phyloP scores from a whole-genome alignment of 2,888 invertebrate genomes.

The Ptycholaimellus sp. region DNA sequence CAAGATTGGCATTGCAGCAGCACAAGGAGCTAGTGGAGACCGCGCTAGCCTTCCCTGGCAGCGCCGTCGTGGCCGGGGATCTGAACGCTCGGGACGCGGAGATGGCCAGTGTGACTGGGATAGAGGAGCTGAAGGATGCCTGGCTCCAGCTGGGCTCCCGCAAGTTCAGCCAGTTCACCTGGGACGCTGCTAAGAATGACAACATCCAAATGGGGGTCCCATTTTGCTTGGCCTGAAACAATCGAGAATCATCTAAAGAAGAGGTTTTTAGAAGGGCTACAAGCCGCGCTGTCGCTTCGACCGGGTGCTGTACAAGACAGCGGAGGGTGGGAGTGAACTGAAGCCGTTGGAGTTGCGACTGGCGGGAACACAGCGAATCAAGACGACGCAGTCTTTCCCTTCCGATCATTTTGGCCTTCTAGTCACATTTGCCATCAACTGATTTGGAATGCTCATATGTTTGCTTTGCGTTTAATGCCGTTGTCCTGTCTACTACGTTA shows the following conservation, averaged over 20 bases:
- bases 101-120: constrained; percentile 20
- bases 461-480: no score
- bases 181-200: constrained; percentile 37
- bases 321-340: constrained; percentile 23
- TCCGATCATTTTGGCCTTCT: constrained; percentile 37
- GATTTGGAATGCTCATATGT: no score
- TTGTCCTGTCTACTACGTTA: no score
- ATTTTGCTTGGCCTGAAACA: no score
- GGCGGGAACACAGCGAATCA: constrained; percentile 32
- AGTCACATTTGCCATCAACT: no score
- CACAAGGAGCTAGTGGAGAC: constrained; percentile 12
- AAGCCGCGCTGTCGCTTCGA: constrained; percentile 33
- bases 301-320: constrained; percentile 30
- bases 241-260: no score
- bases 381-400: constrained; percentile 32
- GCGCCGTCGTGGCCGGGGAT: constrained; percentile 38
- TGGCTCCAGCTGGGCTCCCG: constrained; percentile 36
- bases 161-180: constrained; percentile 34
- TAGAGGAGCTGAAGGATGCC: constrained; percentile 18
- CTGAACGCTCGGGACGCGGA: constrained; percentile 38
- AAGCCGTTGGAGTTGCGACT: constrained; percentile 33
- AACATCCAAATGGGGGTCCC: no score
- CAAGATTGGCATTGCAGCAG: constrained; percentile 8
- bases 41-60: constrained; percentile 10
- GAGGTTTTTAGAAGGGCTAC: constrained; percentile 3